These are phyloP conservation scores for Aspidoscelis tigris DNA, from an alignment of 2,113 vertebrate genomes.

Conservation along the genomic window DNA sequence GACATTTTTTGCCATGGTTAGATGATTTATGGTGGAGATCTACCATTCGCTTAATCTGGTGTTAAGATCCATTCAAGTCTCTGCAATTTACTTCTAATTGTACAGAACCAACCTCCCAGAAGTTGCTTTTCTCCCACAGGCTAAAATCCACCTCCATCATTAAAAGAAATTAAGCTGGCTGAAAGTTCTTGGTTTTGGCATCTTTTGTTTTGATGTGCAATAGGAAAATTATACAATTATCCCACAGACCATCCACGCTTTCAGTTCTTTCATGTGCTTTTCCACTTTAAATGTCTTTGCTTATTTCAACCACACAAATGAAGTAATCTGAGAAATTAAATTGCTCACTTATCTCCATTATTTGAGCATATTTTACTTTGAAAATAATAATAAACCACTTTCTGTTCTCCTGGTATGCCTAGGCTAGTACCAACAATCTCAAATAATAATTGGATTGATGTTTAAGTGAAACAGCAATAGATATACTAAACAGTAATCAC, in stretches of 20 bases:
- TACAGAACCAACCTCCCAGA: neutral
- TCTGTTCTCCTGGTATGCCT: neutral
- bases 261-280: slow-evolving; percentile 47
- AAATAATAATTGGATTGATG: neutral
- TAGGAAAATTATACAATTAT: slow-evolving; percentile 50
- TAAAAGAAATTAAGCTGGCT: slow-evolving; percentile 39
- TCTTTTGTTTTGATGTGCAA: slow-evolving; percentile 65
- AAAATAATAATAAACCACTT: neutral
- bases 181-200: slow-evolving; percentile 44
- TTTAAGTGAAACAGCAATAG: neutral
- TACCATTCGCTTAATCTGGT: too few relatives aligned
- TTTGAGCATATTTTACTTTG: neutral
- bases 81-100: too few relatives aligned
- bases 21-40: too few relatives aligned
- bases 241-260: slow-evolving; percentile 37
- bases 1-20: too few relatives aligned
- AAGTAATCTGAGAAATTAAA: slow-evolving; percentile 8
- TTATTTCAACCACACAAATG: slow-evolving; percentile 31
- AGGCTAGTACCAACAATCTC: neutral
- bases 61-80: too few relatives aligned
- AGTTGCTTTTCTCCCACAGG: slow-evolving; percentile 1
- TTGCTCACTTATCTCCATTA: neutral
- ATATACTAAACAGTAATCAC: neutral
- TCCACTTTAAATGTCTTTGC: slow-evolving; percentile 46
- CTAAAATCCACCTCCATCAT: slow-evolving; percentile 11